Evolutionary conservation across 2,888 invertebrate genomes (phyloP).

Genomic region (Parnassius apollo): DNA sequence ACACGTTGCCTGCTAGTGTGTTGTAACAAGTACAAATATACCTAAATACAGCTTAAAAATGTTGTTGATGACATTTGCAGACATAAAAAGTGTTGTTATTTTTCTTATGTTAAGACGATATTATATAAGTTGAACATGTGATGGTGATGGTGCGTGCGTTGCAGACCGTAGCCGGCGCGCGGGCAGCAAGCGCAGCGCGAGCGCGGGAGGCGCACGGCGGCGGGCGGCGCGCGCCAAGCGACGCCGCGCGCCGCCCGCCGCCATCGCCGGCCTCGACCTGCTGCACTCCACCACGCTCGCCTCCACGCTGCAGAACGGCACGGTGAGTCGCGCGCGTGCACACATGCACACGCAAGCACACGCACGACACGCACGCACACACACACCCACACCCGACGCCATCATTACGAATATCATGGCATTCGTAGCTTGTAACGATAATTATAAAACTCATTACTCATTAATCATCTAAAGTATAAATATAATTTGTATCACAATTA

Average conservation of each 20-base stretch:
- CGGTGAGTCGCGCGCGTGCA: constrained; percentile 46
- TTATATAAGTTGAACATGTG: not conserved
- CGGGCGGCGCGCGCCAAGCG: constrained; percentile 63
- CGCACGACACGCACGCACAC: not conserved
- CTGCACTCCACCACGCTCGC: constrained; percentile 93
- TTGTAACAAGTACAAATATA: too few species aligned
- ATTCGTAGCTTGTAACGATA: too few species aligned
- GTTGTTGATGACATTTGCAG: too few species aligned
- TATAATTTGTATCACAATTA: too few species aligned
- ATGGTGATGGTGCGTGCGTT: constrained; percentile 3
- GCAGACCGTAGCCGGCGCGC: constrained; percentile 67
- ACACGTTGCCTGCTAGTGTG: too few species aligned
- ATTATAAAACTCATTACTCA: too few species aligned
- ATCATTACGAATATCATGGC: too few species aligned
- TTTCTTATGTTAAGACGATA: too few species aligned
- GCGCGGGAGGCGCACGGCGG: constrained; percentile 70
- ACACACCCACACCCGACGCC: not conserved
- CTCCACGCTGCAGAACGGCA: constrained; percentile 89
- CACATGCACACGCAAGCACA: not conserved
- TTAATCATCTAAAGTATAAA: too few species aligned
- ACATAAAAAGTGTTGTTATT: too few species aligned
- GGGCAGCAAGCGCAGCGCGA: constrained; percentile 68
- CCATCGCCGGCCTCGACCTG: constrained; percentile 92
- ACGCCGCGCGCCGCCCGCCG: constrained; percentile 77
- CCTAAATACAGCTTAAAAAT: too few species aligned